These are phyloP conservation scores for Dynastes tityus DNA, from an alignment of 2,888 invertebrate species.

Conservation along the genomic window DNA sequence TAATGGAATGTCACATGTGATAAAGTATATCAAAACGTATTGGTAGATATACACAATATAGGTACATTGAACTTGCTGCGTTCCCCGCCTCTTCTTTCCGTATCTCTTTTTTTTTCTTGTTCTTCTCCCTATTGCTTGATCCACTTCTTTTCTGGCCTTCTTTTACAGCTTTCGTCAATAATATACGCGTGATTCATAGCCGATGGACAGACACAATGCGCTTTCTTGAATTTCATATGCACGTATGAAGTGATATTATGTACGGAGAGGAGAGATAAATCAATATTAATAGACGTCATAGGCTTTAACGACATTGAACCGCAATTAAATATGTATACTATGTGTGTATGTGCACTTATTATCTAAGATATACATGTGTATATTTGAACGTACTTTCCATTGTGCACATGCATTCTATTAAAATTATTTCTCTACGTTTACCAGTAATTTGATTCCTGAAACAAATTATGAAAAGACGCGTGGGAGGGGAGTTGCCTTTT, in stretches of 20 bases:
- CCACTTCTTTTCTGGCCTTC: background rate
- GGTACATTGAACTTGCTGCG: conserved; percentile 45
- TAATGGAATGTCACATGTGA: conserved; percentile 57
- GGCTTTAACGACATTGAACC: conserved; percentile 9
- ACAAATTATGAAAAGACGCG: too few relatives aligned
- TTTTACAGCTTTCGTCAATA: conserved; percentile 29
- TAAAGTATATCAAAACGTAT: conserved; percentile 57
- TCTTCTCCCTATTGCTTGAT: background rate
- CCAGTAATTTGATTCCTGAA: too few relatives aligned
- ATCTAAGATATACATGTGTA: background rate
- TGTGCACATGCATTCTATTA: too few relatives aligned
- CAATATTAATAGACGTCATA: conserved; percentile 10
- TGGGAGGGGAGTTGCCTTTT: too few relatives aligned
- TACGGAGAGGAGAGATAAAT: conserved; percentile 6
- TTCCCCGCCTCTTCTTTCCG: conserved; percentile 13
- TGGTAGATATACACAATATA: conserved; percentile 38
- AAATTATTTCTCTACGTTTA: too few relatives aligned
- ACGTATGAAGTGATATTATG: background rate
- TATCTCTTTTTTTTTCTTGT: conserved; percentile 24
- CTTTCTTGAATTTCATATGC: conserved; percentile 40
- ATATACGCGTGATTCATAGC: conserved; percentile 35
- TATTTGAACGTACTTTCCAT: background rate
- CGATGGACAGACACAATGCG: conserved; percentile 33
- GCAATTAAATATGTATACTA: conserved; percentile 10
- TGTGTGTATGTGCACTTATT: background rate